phyloP scores from a whole-genome alignment of 35 echinoderm and acorn worm genomes.

The Ophioderma brevispina region DNA sequence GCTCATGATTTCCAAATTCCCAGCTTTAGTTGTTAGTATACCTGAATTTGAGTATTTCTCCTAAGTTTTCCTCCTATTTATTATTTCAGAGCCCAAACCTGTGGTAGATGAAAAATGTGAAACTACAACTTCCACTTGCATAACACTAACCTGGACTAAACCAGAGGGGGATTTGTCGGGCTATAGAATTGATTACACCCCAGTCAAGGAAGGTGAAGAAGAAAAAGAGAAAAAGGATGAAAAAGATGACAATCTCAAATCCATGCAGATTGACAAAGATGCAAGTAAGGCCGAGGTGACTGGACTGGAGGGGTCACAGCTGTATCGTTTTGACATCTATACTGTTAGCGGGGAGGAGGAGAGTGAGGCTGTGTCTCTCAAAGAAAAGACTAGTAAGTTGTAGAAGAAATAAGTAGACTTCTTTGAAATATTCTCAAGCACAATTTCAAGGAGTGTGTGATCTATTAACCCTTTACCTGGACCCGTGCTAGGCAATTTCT shows the following conservation, averaged over 20 bases:
- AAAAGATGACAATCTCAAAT: not conserved
- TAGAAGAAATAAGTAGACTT: no score
- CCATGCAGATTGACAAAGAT: slow-evolving; percentile 35
- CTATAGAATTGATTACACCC: slow-evolving; percentile 32
- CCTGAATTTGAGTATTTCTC: no score
- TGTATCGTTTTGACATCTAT: slow-evolving; percentile 44
- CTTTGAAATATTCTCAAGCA: no score
- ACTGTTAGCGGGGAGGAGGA: slow-evolving; percentile 50
- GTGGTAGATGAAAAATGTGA: slow-evolving; percentile 2
- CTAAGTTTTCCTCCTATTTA: not conserved
- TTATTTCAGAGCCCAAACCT: slow-evolving; percentile 45
- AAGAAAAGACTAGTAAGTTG: slow-evolving; percentile 63
- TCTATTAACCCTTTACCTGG: no score
- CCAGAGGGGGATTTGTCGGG: slow-evolving; percentile 58
- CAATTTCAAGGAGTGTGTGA: no score
- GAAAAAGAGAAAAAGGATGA: not conserved
- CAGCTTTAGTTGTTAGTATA: no score
- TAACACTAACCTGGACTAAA: slow-evolving; percentile 56
- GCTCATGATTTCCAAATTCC: no score
- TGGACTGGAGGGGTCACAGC: slow-evolving; percentile 29
- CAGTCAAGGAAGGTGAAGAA: not conserved
- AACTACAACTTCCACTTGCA: slow-evolving; percentile 2
- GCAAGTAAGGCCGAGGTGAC: slow-evolving; percentile 49
- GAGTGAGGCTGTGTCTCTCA: slow-evolving; percentile 37
- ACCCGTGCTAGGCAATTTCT: no score